Evolutionary conservation across 2,888 invertebrate species (phyloP), one percentile per base, ranked within the genome.

Genomic region (Scaptodrosophila latifasciaeformis): DNA sequence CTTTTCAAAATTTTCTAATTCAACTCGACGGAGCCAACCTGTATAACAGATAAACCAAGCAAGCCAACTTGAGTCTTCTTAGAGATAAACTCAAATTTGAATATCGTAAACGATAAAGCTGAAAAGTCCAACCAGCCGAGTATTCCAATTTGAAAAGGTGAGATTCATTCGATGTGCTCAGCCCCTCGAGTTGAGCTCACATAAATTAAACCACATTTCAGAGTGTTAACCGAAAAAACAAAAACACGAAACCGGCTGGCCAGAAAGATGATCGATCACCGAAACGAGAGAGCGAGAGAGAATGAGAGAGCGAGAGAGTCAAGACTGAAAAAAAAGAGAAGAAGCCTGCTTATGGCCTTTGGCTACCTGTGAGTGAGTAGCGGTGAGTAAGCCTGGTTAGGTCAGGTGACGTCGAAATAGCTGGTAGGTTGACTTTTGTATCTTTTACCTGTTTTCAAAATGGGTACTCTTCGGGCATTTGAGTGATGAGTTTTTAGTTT

Each of bases 71-170:
- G 31, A n/a, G 34, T n/a, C n/a, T n/a, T n/a, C n/a, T n/a, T n/a
- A n/a, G n/a, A 34, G 17, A 18, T n/a, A 2, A 12, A 44, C 6
- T 3, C 3, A 29, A 9, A 5, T 12, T 9, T 19, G 67, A 74
- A 77, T 80, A 76, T 77, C 76, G 80, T 76, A 54, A 62, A 76
- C 78, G 80, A 61, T 74, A 54, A 57, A 21, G 46, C 31, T 2
- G 3, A 10, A 6, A 9, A 53, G 39, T 61, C 59, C 55, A 56
- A 60, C 56, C 51, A 52, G 54, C 51, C 10, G 47, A 49, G 21
- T 46, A 56, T 77, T 79, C 80, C 71, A 76, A 76, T 80, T 67
- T 61, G 76, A 76, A 70, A 54, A 70, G 76, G 79, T 76, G 76
- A 76, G 70, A 70, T 80, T 79, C 74, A 79, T 70, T 12, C 31